Evolutionary conservation across 2,797 vertebrate genomes (phyloP).

Genomic region (Ambastaia sidthimunki): DNA sequence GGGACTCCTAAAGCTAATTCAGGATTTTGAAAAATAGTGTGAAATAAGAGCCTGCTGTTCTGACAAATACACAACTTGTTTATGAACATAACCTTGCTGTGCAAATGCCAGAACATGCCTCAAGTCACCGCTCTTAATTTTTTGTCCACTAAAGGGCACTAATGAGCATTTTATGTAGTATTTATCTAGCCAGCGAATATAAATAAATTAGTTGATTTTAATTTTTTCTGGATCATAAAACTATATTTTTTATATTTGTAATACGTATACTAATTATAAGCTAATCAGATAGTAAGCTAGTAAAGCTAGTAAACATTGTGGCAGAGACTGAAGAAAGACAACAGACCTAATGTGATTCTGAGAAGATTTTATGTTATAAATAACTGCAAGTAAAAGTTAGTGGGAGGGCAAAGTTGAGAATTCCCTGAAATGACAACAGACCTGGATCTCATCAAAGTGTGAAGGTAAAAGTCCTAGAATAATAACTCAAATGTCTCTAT

Average conservation of each 20-base stretch:
- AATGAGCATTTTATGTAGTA: background rate
- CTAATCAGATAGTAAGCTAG: too few species aligned
- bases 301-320: background rate
- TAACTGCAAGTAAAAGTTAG: background rate
- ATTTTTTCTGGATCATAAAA: constrained; percentile 1
- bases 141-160: background rate
- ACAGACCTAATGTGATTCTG: too few species aligned
- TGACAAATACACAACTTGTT: background rate
- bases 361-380: background rate
- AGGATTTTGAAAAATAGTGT: background rate
- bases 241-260: background rate
- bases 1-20: background rate
- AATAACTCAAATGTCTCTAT: background rate
- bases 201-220: background rate
- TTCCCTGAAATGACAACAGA: background rate
- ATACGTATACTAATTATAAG: too few species aligned
- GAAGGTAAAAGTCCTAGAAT: background rate
- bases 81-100: background rate
- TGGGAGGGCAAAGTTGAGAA: background rate
- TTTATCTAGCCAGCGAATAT: background rate
- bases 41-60: background rate
- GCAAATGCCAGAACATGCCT: background rate
- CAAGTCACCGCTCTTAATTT: background rate
- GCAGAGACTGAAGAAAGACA: background rate
- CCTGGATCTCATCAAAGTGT: background rate